Base-by-base conservation (phyloP, 1,140 invertebrate species). In the Nebria ingens region DNA sequence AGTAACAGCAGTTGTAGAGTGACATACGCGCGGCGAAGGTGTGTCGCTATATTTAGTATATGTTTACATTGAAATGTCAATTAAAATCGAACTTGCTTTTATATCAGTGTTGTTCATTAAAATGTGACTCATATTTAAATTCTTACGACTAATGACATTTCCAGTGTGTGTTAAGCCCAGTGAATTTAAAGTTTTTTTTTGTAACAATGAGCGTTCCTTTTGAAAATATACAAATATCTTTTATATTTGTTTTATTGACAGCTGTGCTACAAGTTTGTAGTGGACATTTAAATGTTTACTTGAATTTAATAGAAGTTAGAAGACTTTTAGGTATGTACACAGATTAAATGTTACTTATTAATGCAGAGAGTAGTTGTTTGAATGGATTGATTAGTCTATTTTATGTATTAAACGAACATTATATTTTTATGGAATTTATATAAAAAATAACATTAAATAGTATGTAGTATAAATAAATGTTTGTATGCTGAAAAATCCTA, bases 191-290 rank as follows among this genome's bases (percentile, higher is more conserved):
- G n/a, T n/a, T n/a, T n/a, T 29, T 29, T 29, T 29, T 11, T 45
- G 9, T 45, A 17, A 45, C 9, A 45, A 45, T 45, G 40, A 45
- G 40, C 17, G 40, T 45, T 11, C 4, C 17, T 45, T 45, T 45
- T 17, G 17, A 17, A 12, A 45, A 17, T 4, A 6, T 12, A 11
- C 40, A 45, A 45, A 45, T 45, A 17, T 17, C 6, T 45, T 9
- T 45, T 45, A 59, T 67, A 51, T 52, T 66, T 54, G 56, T 60
- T 17, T 62, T 68, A 50, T 54, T 62, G 19, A 59, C 58, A 56
- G 52, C 59, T 50, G 61, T 61, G 45, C 15, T 45, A 3, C 40
- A 45, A 12, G 17, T 45, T 45, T 45, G 40, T 45, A 64, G 66
- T 51, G 58, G 64, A 2, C 40, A 53, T 53, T 23, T 53, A 13